Percentiles rank a stretch among this genome's conserved stretches.
phyloP scores from a whole-genome alignment of 2,113 vertebrate species.

The Thunnus maccoyii region DNA sequence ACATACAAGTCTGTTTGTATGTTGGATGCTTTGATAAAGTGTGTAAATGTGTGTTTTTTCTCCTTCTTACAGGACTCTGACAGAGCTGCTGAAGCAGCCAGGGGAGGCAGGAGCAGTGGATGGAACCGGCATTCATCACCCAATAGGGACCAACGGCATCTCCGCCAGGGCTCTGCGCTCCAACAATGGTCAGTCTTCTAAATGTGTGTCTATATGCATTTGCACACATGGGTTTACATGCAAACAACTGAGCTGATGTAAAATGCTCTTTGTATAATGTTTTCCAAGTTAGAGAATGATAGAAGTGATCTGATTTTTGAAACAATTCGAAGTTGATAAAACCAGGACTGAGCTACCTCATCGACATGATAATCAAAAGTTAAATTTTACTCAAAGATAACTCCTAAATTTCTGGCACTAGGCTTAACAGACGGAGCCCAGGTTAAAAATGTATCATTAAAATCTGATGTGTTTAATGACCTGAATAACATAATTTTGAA shows the following conservation, averaged over 20 bases:
- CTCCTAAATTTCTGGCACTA: too few species aligned
- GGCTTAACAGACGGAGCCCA: too few species aligned
- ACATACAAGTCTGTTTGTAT: background rate
- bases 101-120: conserved; percentile 79
- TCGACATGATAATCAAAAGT: too few species aligned
- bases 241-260: conserved; percentile 13
- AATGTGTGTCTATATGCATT: background rate
- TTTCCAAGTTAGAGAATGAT: too few species aligned
- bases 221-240: background rate
- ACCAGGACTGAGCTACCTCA: too few species aligned
- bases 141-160: conserved; percentile 84
- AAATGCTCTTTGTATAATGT: background rate
- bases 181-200: conserved; percentile 80
- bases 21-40: background rate
- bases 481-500: too few species aligned
- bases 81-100: conserved; percentile 85
- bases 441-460: too few species aligned
- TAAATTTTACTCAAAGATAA: too few species aligned
- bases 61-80: conserved; percentile 77
- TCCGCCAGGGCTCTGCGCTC: conserved; percentile 79
- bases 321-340: too few species aligned
- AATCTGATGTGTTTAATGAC: too few species aligned
- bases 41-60: conserved; percentile 22
- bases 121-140: conserved; percentile 81
- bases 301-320: too few species aligned